Conservation (phyloP, 2,888 invertebrate species). For the Acronicta psi region DNA sequence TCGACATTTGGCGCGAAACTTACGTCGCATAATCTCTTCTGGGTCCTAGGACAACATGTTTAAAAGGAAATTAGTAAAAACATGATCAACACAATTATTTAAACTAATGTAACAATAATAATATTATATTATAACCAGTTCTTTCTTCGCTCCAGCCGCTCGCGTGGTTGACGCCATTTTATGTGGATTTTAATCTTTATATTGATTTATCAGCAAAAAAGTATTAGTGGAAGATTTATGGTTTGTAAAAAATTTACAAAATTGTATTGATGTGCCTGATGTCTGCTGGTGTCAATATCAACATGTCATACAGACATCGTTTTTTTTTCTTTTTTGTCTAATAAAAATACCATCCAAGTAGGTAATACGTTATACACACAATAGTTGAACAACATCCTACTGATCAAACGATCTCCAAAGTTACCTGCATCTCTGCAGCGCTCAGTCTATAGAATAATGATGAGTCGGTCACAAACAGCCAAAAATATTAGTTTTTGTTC, state of each 20-base stretch:
- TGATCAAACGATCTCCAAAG: too few relatives aligned
- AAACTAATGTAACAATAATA: too few relatives aligned
- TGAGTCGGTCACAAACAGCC: too few relatives aligned
- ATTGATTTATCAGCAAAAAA: neutral
- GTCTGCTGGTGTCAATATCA: neutral
- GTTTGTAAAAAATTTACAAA: neutral
- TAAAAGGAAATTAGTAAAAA: neutral
- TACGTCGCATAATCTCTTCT: slow-evolving; percentile 74
- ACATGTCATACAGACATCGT: neutral
- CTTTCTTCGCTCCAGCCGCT: slow-evolving; percentile 9
- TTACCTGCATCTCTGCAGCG: too few relatives aligned
- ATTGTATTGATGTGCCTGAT: too few relatives aligned
- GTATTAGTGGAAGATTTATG: neutral
- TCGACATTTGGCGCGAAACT: slow-evolving; percentile 83
- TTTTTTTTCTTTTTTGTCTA: neutral
- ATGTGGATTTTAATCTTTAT: neutral
- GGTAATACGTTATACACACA: too few relatives aligned
- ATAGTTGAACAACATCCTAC: too few relatives aligned
- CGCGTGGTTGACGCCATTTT: slow-evolving; percentile 20
- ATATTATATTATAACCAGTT: slow-evolving; percentile 20
- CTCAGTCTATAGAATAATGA: too few relatives aligned
- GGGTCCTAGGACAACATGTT: slow-evolving; percentile 69
- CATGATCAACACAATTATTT: neutral
- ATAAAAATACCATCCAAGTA: too few relatives aligned
- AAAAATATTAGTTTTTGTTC: too few relatives aligned